Base-by-base conservation (phyloP, 2,888 invertebrate genomes). In the Drepana falcataria region DNA sequence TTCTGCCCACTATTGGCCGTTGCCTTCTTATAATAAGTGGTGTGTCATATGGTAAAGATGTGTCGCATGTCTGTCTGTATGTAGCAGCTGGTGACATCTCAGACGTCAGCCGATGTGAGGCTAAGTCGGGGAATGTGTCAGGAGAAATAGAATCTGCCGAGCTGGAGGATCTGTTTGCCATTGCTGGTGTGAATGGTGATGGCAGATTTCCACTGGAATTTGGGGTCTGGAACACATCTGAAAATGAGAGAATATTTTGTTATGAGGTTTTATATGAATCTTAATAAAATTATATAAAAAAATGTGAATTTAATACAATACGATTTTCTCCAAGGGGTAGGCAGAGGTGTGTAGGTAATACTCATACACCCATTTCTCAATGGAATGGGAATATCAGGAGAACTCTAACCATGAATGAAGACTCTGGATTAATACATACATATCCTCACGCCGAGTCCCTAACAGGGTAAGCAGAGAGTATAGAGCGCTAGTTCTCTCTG, bases 111-210 rank as follows among this genome's bases (percentile, higher is more conserved):
- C 51, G 33, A 40, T 51, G 51, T 4, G 37, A 21, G 34, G 21
- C 35, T 6, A 51, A 7, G 44, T 83, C 83, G 0, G 77, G 77
- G 53, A 78, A 86, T 0, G 79, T 74, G n/a, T 87, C 89, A 0
- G 89, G 87, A n/a, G 89, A 87, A 2, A 74, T 77, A 0, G 86
- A 86, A 49, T 90, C 88, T 0, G 86, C 71, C 0, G 89, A 89
- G 55, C 87, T 88, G 5, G 87, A 87, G 0, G 87, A 89, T 9
- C 71, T 77, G 37, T 76, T 78, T 1, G 71, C 66, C 34, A 61
- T 61, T 33, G 69, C 62, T 0, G 77, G 69, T 35, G 56, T 68
- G 51, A 73, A 71, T 2, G 75, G 75, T 4, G 81, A 77, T n/a
- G 52, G 56, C 2, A 56, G 35, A 44, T 44, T 44, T 9, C 44